These are phyloP conservation scores for Lophochroa leadbeateri DNA, from an alignment of 2,113 vertebrate species.

Conservation along the genomic window DNA sequence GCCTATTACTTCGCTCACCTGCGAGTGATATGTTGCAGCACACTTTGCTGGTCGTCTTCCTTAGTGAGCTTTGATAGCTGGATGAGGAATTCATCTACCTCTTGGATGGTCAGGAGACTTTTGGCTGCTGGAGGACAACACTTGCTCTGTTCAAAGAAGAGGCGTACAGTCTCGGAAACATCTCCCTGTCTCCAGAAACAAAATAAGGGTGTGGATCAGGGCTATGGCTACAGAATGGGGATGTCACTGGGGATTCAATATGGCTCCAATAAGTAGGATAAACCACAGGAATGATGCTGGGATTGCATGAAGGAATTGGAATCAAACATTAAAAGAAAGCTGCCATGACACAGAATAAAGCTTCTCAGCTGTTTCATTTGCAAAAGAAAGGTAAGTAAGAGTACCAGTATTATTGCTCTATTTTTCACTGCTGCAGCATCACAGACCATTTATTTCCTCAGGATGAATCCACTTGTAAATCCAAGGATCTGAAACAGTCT, in stretches of 20 bases:
- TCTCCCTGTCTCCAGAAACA: slow-evolving; percentile 83
- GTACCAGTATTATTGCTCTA: not conserved
- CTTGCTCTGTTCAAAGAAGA: slow-evolving; percentile 94
- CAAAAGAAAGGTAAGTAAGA: not conserved
- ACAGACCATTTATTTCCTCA: not conserved
- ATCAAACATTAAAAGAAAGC: not conserved
- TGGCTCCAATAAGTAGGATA: not conserved
- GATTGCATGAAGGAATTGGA: not conserved
- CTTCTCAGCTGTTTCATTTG: not conserved
- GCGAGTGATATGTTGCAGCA: slow-evolving; percentile 86
- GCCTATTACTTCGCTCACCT: slow-evolving; percentile 71
- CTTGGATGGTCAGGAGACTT: slow-evolving; percentile 93
- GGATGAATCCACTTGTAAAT: not conserved
- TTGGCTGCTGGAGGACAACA: slow-evolving; percentile 89
- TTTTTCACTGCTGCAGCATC: not conserved
- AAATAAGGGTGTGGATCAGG: not conserved
- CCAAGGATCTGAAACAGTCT: not conserved
- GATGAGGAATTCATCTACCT: slow-evolving; percentile 88
- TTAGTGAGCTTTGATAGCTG: slow-evolving; percentile 91
- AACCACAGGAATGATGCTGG: not conserved
- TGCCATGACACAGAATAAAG: not conserved
- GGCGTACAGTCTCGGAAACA: slow-evolving; percentile 92
- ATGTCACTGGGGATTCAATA: not conserved
- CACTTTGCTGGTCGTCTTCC: slow-evolving; percentile 93
- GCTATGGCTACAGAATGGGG: not conserved